phyloP scores from a whole-genome alignment of 2,797 vertebrate species.

The Cossypha dichroa region DNA sequence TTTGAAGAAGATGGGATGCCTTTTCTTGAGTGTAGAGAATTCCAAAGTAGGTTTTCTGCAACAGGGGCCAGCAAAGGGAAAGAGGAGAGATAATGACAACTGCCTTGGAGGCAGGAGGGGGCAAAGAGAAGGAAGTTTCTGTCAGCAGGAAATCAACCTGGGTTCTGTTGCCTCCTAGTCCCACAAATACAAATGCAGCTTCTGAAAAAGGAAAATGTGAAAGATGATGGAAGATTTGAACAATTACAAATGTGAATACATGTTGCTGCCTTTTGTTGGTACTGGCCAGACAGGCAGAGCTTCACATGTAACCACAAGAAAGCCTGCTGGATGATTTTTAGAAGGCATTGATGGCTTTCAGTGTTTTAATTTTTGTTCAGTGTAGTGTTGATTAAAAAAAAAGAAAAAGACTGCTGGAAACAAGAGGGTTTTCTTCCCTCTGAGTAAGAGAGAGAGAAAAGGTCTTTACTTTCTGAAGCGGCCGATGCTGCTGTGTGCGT shows the following conservation, averaged over 20 bases:
- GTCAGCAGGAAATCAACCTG: conserved; percentile 6
- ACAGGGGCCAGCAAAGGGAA: not conserved
- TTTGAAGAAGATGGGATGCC: not conserved
- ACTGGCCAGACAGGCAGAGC: not conserved
- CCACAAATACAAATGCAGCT: not conserved
- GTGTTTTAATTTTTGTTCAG: not conserved
- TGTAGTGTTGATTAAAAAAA: not conserved
- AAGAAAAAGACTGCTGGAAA: not conserved
- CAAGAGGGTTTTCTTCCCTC: not conserved
- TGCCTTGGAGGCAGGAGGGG: not conserved
- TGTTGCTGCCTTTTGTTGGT: not conserved
- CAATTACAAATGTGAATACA: not conserved
- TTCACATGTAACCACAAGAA: not conserved
- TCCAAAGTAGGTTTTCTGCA: not conserved
- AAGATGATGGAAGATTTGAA: conserved; percentile 5
- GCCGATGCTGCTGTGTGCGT: not conserved
- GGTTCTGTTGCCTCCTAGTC: not conserved
- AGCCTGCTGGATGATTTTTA: not conserved
- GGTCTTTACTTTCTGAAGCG: conserved; percentile 22
- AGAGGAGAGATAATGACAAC: not conserved
- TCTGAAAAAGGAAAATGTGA: not conserved
- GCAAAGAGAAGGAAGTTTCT: not conserved
- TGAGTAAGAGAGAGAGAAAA: not conserved
- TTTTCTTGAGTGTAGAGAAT: not conserved
- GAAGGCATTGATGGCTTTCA: not conserved